Evolutionary conservation across 2,113 vertebrate species (phyloP).

Genomic region (Onychorhynchus coronatus): DNA sequence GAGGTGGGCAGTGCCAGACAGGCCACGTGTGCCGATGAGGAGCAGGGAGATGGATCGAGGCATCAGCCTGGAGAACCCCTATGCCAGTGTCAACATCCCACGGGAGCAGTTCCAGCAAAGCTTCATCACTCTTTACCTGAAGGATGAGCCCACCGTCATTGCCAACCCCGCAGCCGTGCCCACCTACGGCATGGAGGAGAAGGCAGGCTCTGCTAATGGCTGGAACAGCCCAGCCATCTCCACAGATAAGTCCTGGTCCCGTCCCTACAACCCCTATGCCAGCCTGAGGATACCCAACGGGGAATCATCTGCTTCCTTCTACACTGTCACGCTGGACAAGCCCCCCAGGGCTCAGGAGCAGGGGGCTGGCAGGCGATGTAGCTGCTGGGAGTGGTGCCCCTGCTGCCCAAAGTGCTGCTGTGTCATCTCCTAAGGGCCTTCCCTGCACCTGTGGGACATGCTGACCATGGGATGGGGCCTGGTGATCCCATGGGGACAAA

Average conservation of each 20-base stretch:
- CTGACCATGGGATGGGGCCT: background rate
- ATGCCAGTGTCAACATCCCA: constrained; percentile 73
- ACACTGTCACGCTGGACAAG: constrained; percentile 55
- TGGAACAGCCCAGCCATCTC: background rate
- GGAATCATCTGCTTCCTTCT: background rate
- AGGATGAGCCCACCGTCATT: constrained; percentile 58
- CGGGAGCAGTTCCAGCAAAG: constrained; percentile 75
- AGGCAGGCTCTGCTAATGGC: background rate
- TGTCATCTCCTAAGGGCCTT: constrained; percentile 53
- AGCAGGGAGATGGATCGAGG: constrained; percentile 72
- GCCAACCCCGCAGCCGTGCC: constrained; percentile 46
- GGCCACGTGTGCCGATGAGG: rapidly evolving
- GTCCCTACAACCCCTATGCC: constrained; percentile 70
- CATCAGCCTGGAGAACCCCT: constrained; percentile 75
- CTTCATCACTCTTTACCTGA: constrained; percentile 64
- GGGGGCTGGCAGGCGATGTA: constrained; percentile 9
- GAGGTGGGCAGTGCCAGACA: background rate
- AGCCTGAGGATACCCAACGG: constrained; percentile 41
- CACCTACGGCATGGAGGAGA: background rate
- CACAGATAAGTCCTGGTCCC: constrained; percentile 30
- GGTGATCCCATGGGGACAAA: rapidly evolving
- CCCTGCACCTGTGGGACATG: rapidly evolving
- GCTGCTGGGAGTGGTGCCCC: constrained; percentile 62
- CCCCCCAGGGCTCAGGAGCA: background rate
- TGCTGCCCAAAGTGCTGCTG: constrained; percentile 66